Conservation (phyloP, 2,888 invertebrate genomes). For the Cerceris ruficornis region DNA sequence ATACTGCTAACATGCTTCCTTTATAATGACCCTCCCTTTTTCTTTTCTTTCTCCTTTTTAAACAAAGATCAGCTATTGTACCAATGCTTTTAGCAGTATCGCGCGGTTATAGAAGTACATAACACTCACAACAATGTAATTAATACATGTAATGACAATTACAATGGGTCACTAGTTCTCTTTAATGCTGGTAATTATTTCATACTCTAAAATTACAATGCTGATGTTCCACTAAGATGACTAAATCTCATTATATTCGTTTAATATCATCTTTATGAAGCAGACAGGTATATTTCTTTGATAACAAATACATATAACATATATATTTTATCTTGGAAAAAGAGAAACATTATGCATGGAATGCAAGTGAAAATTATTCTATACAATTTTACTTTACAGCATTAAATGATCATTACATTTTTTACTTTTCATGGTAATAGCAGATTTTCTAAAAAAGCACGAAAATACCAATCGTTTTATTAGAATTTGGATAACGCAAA, state of each 20-base stretch:
- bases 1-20: slow-evolving; percentile 64
- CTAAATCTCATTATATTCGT: neutral
- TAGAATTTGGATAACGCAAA: neutral
- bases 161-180: neutral
- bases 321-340: no score
- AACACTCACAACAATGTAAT: neutral
- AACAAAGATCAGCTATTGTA: slow-evolving; percentile 53
- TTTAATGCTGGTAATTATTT: neutral
- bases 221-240: neutral
- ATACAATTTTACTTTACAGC: no score
- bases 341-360: no score
- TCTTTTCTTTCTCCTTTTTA: no score
- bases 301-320: no score
- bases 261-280: no score
- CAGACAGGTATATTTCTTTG: no score
- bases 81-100: slow-evolving; percentile 14
- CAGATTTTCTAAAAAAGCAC: no score
- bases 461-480: neutral
- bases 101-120: neutral
- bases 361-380: no score
- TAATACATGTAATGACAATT: neutral
- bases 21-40: slow-evolving; percentile 41
- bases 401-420: no score
- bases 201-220: neutral
- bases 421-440: no score